Evolutionary conservation across 2,888 invertebrate species (phyloP).

Genomic region (Pristionchus maxplancki): DNA sequence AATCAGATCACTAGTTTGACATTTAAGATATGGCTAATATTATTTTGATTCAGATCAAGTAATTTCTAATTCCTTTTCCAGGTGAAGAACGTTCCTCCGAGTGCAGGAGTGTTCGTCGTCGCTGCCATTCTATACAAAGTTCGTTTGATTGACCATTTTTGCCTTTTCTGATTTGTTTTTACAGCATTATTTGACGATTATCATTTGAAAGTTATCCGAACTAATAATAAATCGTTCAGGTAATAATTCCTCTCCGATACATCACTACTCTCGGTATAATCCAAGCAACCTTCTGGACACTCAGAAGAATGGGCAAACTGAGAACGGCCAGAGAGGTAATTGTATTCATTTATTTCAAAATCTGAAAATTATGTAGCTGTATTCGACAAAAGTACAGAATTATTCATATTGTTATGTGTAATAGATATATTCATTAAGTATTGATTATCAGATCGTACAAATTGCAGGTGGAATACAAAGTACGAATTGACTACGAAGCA

Average conservation of each 20-base stretch:
- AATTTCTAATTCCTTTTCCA: slow-evolving; percentile 68
- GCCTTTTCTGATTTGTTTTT: neutral
- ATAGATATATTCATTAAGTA: no score
- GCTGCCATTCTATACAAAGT: slow-evolving; percentile 95
- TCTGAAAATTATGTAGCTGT: no score
- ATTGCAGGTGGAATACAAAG: slow-evolving; percentile 65
- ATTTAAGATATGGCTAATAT: no score
- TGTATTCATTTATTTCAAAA: no score
- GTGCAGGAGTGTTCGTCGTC: slow-evolving; percentile 90
- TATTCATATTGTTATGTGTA: no score
- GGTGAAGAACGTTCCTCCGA: slow-evolving; percentile 65
- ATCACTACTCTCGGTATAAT: slow-evolving; percentile 72
- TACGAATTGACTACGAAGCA: slow-evolving; percentile 67
- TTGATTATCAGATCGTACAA: no score
- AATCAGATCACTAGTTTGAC: no score
- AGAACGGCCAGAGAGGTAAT: slow-evolving; percentile 63
- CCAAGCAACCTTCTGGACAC: slow-evolving; percentile 66
- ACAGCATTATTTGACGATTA: no score
- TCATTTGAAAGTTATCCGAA: neutral
- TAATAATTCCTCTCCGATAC: slow-evolving; percentile 76
- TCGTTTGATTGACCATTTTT: neutral
- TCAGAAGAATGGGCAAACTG: slow-evolving; percentile 71
- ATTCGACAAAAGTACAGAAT: no score
- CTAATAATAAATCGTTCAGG: slow-evolving; percentile 58
- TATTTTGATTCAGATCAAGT: slow-evolving; percentile 76